Base-by-base conservation (phyloP, 2,113 vertebrate genomes). In the Bufo bufo region DNA sequence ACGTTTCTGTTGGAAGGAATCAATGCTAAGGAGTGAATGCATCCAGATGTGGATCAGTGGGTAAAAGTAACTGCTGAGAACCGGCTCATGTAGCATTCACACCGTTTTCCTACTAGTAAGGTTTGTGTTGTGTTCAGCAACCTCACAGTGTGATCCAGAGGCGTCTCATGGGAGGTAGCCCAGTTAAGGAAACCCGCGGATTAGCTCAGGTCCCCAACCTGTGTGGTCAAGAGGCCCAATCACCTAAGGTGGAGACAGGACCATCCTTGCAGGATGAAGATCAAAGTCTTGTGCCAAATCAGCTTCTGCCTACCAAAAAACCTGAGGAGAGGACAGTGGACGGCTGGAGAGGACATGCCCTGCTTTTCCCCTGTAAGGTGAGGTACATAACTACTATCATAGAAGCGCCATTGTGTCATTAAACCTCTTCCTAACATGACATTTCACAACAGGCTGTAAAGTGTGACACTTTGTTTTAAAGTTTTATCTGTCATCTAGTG, bases 121-220 rank as follows among this genome's bases (percentile, higher is more conserved):
- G 19, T 17, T 54, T 52, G 2, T 82, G 33, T 77, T 84, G 92
- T 90, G 92, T 88, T 52, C 90, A 98, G 98, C 97, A 98, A 95
- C 97, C 97, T 19, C 97, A 97, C 90, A 97, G 93, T 1, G 97
- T 99, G 85, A 96, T 98, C 85, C 97, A 99, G 92, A 94, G 97
- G 12, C 97, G 97, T 89, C 95, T 98, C 89, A 89, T 97, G 90
- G 97, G 97, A 91, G 96, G 96, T 54, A 97, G 95, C 91, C 95
- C 97, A 89, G 95, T 93, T 1, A 93, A 56, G 45, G 79, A 87
- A 12, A 71, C 56, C 65, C 52, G 86, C 43, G 16, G 56, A 71
- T 43, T 81, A 17, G 58, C 16, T 16, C 56, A 54, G 14, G n/a
- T 13, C 23, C 45, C 43, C 23, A 23, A 47, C 10, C 19, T 71